These are phyloP conservation scores for Numenius arquata DNA, from an alignment of 2,113 vertebrate species.

Conservation along the genomic window DNA sequence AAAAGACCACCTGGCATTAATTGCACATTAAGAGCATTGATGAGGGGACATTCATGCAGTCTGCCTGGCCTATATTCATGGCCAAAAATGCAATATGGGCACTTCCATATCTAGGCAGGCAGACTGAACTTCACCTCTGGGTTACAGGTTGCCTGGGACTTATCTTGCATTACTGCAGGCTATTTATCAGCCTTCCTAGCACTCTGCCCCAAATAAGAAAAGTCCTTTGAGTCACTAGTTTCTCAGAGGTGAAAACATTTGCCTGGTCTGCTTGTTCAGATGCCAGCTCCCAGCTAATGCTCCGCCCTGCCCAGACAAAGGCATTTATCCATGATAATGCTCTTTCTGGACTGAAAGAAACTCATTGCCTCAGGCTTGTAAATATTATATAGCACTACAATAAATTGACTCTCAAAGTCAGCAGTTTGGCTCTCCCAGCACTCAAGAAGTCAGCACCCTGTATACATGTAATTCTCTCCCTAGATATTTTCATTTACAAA, in stretches of 20 bases:
- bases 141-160: background rate
- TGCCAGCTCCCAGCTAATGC: background rate
- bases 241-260: background rate
- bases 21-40: background rate
- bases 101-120: background rate
- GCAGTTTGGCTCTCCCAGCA: constrained; percentile 15
- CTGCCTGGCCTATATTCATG: background rate
- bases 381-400: background rate
- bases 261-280: background rate
- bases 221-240: background rate
- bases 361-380: background rate
- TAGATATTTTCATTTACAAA: constrained; percentile 31
- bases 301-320: background rate
- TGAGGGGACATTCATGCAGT: background rate
- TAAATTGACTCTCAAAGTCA: background rate
- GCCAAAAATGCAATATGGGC: background rate
- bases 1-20: background rate
- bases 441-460: constrained; percentile 42
- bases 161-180: background rate
- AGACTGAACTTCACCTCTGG: background rate
- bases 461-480: background rate
- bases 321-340: background rate
- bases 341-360: background rate
- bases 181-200: background rate
- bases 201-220: background rate